Conservation (phyloP, 2,797 vertebrate genomes). For the Cyprinella venusta region DNA sequence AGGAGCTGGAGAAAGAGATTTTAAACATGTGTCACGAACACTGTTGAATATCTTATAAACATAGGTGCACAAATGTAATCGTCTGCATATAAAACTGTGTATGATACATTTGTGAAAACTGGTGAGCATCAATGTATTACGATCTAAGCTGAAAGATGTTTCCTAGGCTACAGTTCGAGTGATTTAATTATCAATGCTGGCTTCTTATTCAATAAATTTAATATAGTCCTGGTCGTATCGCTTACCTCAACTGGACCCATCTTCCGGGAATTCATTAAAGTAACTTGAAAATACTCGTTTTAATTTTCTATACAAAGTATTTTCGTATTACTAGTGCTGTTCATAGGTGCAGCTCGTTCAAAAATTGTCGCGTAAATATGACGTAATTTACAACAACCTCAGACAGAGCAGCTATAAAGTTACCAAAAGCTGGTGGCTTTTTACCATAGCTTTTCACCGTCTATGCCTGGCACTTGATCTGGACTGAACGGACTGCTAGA, state of each 20-base stretch:
- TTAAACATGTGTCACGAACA: not conserved
- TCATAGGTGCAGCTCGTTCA: conserved; percentile 11
- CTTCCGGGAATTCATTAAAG: not conserved
- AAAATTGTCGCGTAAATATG: conserved; percentile 53
- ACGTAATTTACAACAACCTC: conserved; percentile 21
- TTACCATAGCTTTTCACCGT: too few relatives aligned
- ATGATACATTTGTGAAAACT: not conserved
- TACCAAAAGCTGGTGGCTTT: not conserved
- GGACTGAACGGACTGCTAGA: too few relatives aligned
- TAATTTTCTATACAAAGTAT: not conserved
- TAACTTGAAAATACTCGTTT: not conserved
- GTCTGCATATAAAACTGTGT: not conserved
- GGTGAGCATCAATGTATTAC: not conserved
- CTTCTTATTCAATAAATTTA: not conserved
- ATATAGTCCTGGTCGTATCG: too few relatives aligned
- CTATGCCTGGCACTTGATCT: too few relatives aligned
- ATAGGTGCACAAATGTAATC: not conserved
- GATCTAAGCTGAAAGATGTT: not conserved
- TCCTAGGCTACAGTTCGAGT: not conserved
- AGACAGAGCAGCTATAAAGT: not conserved
- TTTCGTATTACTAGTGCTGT: not conserved
- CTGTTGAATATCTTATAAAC: not conserved
- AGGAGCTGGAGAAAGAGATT: conserved; percentile 75
- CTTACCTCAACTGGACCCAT: conserved; percentile 71
- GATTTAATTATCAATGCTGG: not conserved